Evolutionary conservation across 2,113 vertebrate genomes (phyloP).

Genomic region (Saccopteryx leptura): DNA sequence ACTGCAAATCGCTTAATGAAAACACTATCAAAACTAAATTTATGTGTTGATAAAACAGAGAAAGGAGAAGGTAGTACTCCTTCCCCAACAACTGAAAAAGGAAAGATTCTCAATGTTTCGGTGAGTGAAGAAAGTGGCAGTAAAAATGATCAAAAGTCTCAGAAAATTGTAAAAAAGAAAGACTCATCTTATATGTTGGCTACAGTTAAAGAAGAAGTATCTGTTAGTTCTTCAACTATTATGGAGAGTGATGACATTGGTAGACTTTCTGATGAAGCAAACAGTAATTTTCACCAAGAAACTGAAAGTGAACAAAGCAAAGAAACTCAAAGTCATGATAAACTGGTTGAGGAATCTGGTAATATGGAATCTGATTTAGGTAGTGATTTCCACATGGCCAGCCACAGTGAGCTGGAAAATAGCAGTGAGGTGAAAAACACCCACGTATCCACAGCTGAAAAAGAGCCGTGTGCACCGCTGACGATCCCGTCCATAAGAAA

Average conservation of each 20-base stretch:
- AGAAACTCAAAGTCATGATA: slow-evolving; percentile 57
- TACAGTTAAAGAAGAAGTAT: slow-evolving; percentile 94
- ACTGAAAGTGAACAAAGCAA: slow-evolving; percentile 66
- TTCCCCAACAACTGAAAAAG: slow-evolving; percentile 82
- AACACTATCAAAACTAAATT: slow-evolving; percentile 92
- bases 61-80: slow-evolving; percentile 75
- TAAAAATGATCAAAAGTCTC: slow-evolving; percentile 85
- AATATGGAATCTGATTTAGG: slow-evolving; percentile 60
- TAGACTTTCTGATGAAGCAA: slow-evolving; percentile 67
- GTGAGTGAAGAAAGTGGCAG: slow-evolving; percentile 83
- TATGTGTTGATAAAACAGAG: slow-evolving; percentile 84
- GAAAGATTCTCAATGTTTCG: slow-evolving; percentile 68
- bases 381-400: slow-evolving; percentile 71
- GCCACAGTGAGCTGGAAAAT: slow-evolving; percentile 67
- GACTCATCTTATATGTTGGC: slow-evolving; percentile 88
- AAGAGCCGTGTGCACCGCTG: slow-evolving; percentile 85
- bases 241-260: slow-evolving; percentile 1
- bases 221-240: slow-evolving; percentile 63
- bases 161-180: slow-evolving; percentile 93
- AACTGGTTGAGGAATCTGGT: slow-evolving; percentile 67
- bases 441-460: slow-evolving; percentile 76
- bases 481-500: slow-evolving; percentile 88
- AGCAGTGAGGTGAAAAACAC: slow-evolving; percentile 68
- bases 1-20: slow-evolving; percentile 94
- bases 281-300: slow-evolving; percentile 39